phyloP scores from a whole-genome alignment of 2,113 vertebrate species.

The Pseudorectes ferrugineus region DNA sequence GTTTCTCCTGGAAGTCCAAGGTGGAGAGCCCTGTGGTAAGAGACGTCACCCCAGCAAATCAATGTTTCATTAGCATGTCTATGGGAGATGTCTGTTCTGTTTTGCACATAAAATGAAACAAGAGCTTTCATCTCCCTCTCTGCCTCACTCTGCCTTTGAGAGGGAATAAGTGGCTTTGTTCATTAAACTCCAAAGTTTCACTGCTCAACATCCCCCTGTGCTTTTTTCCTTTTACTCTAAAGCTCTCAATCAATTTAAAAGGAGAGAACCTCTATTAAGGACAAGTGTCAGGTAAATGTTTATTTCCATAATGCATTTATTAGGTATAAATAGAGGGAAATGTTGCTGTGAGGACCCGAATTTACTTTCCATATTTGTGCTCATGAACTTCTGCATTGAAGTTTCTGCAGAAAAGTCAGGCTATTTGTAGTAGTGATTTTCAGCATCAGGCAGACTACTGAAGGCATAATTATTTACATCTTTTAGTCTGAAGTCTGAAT shows the following conservation, averaged over 20 bases:
- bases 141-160: constrained; percentile 32
- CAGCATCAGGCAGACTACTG: background rate
- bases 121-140: constrained; percentile 52
- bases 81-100: constrained; percentile 81
- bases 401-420: background rate
- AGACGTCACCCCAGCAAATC: constrained; percentile 67
- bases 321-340: background rate
- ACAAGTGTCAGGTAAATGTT: constrained; percentile 16
- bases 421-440: background rate
- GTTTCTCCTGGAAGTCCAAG: constrained; percentile 42
- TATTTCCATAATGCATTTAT: background rate
- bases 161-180: constrained; percentile 40
- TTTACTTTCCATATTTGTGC: background rate
- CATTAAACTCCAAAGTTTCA: constrained; percentile 38
- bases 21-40: constrained; percentile 50
- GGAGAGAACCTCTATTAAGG: background rate
- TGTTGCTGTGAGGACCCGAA: background rate
- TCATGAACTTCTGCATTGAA: background rate
- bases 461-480: background rate
- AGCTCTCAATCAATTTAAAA: background rate
- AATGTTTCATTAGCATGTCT: constrained; percentile 88
- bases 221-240: background rate
- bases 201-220: background rate
- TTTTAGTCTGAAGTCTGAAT: background rate
- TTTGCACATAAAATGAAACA: constrained; percentile 82